A percentile compares a stretch with the other conserved stretches of the same genome.
Conservation (phyloP, 2,113 vertebrate species). For the Colinus virginianus region DNA sequence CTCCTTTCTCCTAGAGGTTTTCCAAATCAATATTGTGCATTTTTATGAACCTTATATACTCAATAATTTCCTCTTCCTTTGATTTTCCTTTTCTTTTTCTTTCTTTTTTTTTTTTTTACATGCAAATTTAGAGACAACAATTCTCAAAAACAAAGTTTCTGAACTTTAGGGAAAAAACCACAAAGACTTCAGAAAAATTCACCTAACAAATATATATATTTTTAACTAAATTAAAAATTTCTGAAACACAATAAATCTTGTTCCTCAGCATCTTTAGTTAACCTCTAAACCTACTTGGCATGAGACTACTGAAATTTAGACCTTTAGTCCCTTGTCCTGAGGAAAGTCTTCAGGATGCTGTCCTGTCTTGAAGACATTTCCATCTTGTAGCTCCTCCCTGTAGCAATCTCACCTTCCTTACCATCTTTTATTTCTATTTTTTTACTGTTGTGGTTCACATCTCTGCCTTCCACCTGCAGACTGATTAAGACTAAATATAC, state of each 20-base stretch:
- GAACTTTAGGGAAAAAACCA: background rate
- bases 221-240: background rate
- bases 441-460: background rate
- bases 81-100: background rate
- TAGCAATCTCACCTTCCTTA: background rate
- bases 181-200: background rate
- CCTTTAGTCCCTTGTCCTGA: background rate
- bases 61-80: background rate
- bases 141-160: background rate
- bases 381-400: background rate
- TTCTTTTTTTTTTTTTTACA: background rate
- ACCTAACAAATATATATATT: background rate
- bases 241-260: background rate
- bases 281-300: background rate
- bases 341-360: background rate
- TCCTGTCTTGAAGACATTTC: background rate
- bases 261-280: background rate
- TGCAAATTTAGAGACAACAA: background rate
- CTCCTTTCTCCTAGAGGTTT: background rate
- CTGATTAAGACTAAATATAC: background rate
- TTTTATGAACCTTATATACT: background rate
- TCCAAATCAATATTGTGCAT: background rate
- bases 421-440: no score
- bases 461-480: background rate
- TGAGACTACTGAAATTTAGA: background rate